phyloP scores from a whole-genome alignment of 2,113 vertebrate genomes.

The Gallinago media region DNA sequence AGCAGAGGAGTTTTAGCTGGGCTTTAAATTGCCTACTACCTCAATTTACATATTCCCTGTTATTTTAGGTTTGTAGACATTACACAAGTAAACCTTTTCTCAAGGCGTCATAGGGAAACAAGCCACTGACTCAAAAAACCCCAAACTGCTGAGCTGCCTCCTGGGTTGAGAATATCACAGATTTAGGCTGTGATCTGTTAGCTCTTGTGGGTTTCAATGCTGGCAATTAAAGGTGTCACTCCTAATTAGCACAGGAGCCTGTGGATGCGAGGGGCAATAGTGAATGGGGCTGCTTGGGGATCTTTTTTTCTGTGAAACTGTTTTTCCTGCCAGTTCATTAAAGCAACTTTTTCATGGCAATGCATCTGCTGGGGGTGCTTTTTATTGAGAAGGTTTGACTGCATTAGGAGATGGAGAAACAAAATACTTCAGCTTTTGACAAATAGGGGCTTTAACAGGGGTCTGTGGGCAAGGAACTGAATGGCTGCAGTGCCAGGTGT shows the following conservation, averaged over 20 bases:
- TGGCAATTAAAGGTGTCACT: slow-evolving; percentile 60
- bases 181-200: slow-evolving; percentile 64
- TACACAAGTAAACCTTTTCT: slow-evolving; percentile 73
- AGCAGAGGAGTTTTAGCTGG: slow-evolving; percentile 59
- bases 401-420: neutral
- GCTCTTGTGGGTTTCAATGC: slow-evolving; percentile 60
- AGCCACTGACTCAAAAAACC: neutral
- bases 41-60: slow-evolving; percentile 69
- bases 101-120: slow-evolving; percentile 63
- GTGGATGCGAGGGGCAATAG: neutral
- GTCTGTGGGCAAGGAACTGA: neutral
- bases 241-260: slow-evolving; percentile 19
- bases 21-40: slow-evolving; percentile 68
- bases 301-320: neutral
- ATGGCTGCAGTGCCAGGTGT: neutral
- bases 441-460: neutral
- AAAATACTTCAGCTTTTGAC: neutral
- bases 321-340: neutral
- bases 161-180: slow-evolving; percentile 25
- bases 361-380: neutral
- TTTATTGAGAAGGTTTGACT: neutral
- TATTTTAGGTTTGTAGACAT: slow-evolving; percentile 73
- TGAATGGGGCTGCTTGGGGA: neutral
- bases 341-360: neutral
- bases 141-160: neutral